Base-by-base conservation (phyloP, 2,113 vertebrate genomes). In the Leucosticte australis region DNA sequence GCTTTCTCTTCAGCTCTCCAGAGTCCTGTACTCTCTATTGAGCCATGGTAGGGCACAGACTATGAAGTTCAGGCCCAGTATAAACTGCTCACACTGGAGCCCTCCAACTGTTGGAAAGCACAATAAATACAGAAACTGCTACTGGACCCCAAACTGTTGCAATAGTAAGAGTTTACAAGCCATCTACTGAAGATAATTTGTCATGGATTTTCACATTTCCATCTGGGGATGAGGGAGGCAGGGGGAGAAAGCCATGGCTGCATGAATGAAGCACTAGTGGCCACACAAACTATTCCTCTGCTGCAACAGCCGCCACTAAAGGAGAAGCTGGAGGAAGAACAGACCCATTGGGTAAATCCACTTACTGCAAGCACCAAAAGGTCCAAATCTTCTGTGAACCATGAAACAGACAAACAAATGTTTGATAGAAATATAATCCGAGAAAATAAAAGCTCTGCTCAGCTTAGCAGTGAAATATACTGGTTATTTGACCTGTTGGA, bases 401-500 rank as follows among this genome's bases (percentile, higher is more conserved):
- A 89, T 87, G 91, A 98, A 97, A 71, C 20, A 94, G 94, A 96
- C 50, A 96, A 95, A 97, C 95, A 63, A 83, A 96, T 95, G 96
- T 95, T 95, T 98, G 96, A 98, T 89, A 94, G 94, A 96, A 97
- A 93, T n/a, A 83, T 90, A 96, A 97, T 96, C 94, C 23, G n/a
- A 60, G 86, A 91, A 94, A 90, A 96, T 62, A 92, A 97, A 97
- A 96, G 91, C 92, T 81, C 70, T 0, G 12, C 60, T 94, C 87
- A 94, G 68, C 75, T 94, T 35, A 49, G 41, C 59, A 68, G 75
- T 97, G 92, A 98, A 97, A 97, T 97, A 97, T 39, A 94, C 39
- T 62, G 47, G 62, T 90, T 85, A 76, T 92, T 70, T 83, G 35
- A 90, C 71, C 79, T 63, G 31, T 28, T 56, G 56, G 71, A 97